These are phyloP conservation scores for Macrobrachium rosenbergii DNA, from an alignment of 1,140 invertebrate species.

Conservation along the genomic window DNA sequence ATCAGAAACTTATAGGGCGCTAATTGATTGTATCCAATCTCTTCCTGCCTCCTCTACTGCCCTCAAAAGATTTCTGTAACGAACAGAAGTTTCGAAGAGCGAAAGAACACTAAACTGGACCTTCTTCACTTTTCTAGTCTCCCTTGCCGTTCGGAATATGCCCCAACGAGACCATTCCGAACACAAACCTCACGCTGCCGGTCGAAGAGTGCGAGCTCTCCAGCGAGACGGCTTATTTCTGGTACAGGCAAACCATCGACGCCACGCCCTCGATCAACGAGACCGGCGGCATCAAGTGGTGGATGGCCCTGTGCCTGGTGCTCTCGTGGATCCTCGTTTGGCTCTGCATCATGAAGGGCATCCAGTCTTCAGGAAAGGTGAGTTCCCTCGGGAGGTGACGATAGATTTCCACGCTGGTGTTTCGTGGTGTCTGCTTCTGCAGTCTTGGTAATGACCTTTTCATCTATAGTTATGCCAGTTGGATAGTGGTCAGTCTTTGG, in stretches of 20 bases:
- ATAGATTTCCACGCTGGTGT: not conserved
- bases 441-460: no score
- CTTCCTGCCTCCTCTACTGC: no score
- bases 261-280: slow-evolving; percentile 87
- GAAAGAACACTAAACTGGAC: no score
- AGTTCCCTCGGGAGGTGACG: slow-evolving; percentile 40
- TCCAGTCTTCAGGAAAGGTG: slow-evolving; percentile 97
- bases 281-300: slow-evolving; percentile 87
- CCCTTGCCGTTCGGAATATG: slow-evolving; percentile 88
- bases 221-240: slow-evolving; percentile 90
- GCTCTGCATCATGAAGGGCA: slow-evolving; percentile 98
- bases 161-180: slow-evolving; percentile 71
- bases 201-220: slow-evolving; percentile 82
- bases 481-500: no score
- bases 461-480: no score
- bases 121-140: slow-evolving; percentile 72
- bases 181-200: slow-evolving; percentile 65
- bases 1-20: no score
- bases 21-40: no score
- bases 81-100: no score
- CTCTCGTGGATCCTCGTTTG: slow-evolving; percentile 96
- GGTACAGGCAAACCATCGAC: slow-evolving; percentile 89
- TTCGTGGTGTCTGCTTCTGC: no score
- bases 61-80: no score
- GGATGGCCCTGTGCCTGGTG: slow-evolving; percentile 92